Evolutionary conservation across 92 coral and sea anemone genomes (phyloP).

Genomic region (Montipora capitata): DNA sequence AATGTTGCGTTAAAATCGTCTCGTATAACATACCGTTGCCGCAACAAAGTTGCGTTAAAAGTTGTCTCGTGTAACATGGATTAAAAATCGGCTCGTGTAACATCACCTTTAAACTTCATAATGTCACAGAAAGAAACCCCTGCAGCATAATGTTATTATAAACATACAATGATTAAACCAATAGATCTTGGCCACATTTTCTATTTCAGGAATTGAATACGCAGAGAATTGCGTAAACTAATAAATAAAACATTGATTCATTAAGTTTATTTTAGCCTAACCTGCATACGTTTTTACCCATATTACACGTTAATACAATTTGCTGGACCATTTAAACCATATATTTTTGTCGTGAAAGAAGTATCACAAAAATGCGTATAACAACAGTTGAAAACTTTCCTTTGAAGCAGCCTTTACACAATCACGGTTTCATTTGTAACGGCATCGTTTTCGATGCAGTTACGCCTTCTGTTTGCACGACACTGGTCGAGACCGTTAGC

Average conservation of each 20-base stretch:
- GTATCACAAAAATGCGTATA: background rate
- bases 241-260: constrained; percentile 21
- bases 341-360: background rate
- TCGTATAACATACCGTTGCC: too few species aligned
- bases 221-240: background rate
- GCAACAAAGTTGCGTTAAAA: too few species aligned
- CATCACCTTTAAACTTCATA: too few species aligned
- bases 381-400: background rate
- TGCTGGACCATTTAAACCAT: background rate
- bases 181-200: background rate
- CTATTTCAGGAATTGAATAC: too few species aligned
- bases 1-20: too few species aligned
- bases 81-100: too few species aligned
- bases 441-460: too few species aligned
- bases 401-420: background rate
- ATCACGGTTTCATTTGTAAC: too few species aligned
- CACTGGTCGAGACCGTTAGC: too few species aligned
- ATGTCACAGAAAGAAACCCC: background rate
- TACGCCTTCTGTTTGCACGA: too few species aligned
- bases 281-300: background rate
- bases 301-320: background rate
- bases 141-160: background rate
- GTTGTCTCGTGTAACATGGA: too few species aligned
- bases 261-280: background rate
- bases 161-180: background rate